A percentile compares a stretch with the other conserved stretches of the same genome.
phyloP scores from a whole-genome alignment of 2,888 invertebrate genomes.

The Plagiodera versicolora region DNA sequence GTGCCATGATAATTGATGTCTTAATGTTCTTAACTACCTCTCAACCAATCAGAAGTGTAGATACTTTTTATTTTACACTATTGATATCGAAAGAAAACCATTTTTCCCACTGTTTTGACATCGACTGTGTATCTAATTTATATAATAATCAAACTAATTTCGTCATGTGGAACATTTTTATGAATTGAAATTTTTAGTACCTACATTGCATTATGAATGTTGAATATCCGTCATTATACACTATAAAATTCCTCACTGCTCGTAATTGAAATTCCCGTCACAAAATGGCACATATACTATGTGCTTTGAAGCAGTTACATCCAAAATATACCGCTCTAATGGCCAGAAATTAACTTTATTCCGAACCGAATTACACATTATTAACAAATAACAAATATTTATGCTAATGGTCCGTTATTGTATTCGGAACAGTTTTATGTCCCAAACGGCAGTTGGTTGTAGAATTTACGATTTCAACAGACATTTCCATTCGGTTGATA shows the following conservation, averaged over 20 bases:
- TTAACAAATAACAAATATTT: slow-evolving; percentile 27
- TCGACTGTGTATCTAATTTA: no score
- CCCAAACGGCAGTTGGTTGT: slow-evolving; percentile 13
- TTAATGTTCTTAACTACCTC: no score
- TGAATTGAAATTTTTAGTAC: no score
- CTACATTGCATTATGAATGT: no score
- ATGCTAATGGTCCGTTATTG: slow-evolving; percentile 25
- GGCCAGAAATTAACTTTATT: slow-evolving; percentile 23
- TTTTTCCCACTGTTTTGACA: no score
- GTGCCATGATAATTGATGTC: no score
- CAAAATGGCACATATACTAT: slow-evolving; percentile 5
- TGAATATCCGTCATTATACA: background rate
- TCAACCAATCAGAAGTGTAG: no score
- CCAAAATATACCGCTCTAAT: slow-evolving; percentile 23
- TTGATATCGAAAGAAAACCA: no score
- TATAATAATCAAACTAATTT: no score
- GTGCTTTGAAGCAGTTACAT: slow-evolving; percentile 17
- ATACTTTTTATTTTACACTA: no score
- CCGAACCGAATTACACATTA: slow-evolving; percentile 25
- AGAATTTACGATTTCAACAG: background rate
- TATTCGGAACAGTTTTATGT: slow-evolving; percentile 25
- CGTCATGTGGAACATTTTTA: no score
- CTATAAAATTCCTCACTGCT: background rate
- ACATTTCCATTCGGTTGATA: slow-evolving; percentile 3
- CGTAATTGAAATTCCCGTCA: background rate